Base-by-base conservation (phyloP, 2,113 vertebrate species). In the Geococcyx californianus region DNA sequence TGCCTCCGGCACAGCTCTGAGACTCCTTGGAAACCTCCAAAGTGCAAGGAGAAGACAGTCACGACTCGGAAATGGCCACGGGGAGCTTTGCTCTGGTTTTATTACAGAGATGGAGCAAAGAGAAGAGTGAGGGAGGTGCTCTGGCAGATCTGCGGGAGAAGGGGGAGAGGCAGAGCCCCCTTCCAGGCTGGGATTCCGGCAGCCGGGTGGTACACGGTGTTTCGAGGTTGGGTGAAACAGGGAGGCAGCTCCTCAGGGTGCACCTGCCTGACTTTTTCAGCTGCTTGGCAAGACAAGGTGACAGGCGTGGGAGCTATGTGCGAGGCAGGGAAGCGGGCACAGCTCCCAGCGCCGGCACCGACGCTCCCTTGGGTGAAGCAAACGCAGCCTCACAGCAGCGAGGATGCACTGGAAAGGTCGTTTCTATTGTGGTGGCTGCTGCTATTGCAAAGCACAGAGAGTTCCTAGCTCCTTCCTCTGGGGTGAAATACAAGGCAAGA, bases 201-300 rank as follows among this genome's bases (percentile, higher is more conserved):
- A n/a, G 55, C 18, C 5, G 9, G 45, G 78, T 9, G 73, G 36
- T 31, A 72, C 66, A 8, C 1, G 40, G 33, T 0, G 6, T 33
- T 3, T 13, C 17, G 4, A 15, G 21, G 23, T 23, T 24, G 47
- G 40, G 7, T 33, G 80, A 51, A 36, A 16, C 0, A 3, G 3
- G 20, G 78, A 19, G 73, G 33, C 68, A 3, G 74, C 10, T 64
- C 69, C 18, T 10, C 15, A 31, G 51, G 34, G 1, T 15, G 84
- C 97, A 97, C 92, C 96, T 97, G 97, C 91, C 87, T 96, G 96
- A 97, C 96, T 97, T 96, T 97, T 94, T 97, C 97, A 97, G 20
- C 62, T 2, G 9, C 74, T 87, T 97, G 91, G 95, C 95, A 95
- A 34, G 78, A 8, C 7, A 2, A 26, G 63, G 79, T 24, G 84